Conservation (phyloP, 92 coral and sea anemone genomes). For the Galaxea fascicularis region DNA sequence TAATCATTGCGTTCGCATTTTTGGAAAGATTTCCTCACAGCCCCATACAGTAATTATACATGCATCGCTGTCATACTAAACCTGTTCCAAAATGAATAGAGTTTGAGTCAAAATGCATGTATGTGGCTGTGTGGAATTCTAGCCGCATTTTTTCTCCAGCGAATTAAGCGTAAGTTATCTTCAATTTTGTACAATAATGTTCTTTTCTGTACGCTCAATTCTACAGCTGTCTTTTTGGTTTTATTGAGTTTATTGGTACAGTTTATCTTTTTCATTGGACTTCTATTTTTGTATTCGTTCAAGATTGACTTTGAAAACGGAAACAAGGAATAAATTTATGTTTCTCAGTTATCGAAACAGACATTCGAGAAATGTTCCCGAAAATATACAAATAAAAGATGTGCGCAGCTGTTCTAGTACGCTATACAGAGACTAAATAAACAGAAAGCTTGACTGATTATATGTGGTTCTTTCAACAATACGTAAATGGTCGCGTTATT, state of each 20-base stretch:
- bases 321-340: neutral
- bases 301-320: neutral
- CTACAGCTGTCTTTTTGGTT: neutral
- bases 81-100: no score
- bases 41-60: no score
- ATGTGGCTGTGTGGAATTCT: no score
- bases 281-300: slow-evolving; percentile 35
- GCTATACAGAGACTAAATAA: neutral
- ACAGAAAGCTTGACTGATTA: neutral
- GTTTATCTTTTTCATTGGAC: neutral
- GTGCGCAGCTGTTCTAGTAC: neutral
- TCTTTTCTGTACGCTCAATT: neutral
- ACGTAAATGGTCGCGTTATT: no score
- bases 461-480: no score
- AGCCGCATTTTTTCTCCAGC: neutral
- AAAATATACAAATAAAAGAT: neutral
- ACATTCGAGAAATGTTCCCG: neutral
- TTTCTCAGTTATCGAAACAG: neutral
- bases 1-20: no score
- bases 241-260: neutral
- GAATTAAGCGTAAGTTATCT: neutral
- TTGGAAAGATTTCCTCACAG: no score
- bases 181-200: neutral
- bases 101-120: no score
- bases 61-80: no score